A percentile compares a stretch with the other conserved stretches of the same genome.
Evolutionary conservation across 2,113 vertebrate genomes (phyloP).

Genomic region (Plectropomus leopardus): DNA sequence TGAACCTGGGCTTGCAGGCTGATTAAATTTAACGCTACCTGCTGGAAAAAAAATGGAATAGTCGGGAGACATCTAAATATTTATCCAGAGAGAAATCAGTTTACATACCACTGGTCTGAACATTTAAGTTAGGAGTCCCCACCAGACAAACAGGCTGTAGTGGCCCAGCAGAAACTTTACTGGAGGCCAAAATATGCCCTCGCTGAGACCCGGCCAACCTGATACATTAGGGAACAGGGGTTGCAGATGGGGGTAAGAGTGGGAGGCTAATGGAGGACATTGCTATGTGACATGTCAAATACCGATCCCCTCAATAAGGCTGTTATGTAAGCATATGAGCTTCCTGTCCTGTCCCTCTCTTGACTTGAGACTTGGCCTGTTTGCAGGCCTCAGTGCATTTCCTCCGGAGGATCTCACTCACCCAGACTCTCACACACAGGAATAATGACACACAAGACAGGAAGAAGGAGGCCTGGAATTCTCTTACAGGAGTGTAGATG

Average conservation of each 20-base stretch:
- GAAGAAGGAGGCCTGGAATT: slow-evolving; percentile 44
- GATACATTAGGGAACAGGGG: slow-evolving; percentile 54
- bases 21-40: slow-evolving; percentile 38
- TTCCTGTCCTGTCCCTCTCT: slow-evolving; percentile 70
- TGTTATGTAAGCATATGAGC: slow-evolving; percentile 76
- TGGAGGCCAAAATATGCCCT: slow-evolving; percentile 34
- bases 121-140: slow-evolving; percentile 53
- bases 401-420: slow-evolving; percentile 21
- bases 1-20: not conserved
- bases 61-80: slow-evolving; percentile 63
- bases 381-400: slow-evolving; percentile 45
- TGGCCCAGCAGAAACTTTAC: slow-evolving; percentile 20
- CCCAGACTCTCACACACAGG: slow-evolving; percentile 9
- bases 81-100: slow-evolving; percentile 66
- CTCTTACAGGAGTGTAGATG: not conserved
- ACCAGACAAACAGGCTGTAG: slow-evolving; percentile 52
- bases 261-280: slow-evolving; percentile 46
- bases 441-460: slow-evolving; percentile 35
- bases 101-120: slow-evolving; percentile 70
- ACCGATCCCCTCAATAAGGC: slow-evolving; percentile 60
- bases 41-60: not conserved
- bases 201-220: slow-evolving; percentile 51
- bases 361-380: slow-evolving; percentile 27
- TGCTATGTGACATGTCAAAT: slow-evolving; percentile 74
- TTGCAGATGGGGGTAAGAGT: slow-evolving; percentile 41